phyloP scores from a whole-genome alignment of 1,140 invertebrate genomes.

The Drosophila mayri region DNA sequence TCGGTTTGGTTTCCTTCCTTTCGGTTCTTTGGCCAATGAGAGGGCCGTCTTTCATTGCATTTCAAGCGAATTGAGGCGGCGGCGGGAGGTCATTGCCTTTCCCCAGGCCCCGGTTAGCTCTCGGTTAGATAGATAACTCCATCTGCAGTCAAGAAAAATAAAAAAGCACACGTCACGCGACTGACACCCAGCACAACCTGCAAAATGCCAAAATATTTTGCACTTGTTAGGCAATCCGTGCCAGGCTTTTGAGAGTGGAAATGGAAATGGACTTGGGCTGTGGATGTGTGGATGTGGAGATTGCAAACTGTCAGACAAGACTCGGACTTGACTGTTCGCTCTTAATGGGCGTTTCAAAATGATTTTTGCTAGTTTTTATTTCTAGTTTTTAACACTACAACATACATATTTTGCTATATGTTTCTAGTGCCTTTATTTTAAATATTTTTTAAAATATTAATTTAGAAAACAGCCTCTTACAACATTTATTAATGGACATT shows the following conservation, averaged over 20 bases:
- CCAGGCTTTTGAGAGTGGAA: constrained; percentile 14
- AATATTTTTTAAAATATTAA: no score
- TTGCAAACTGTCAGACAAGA: constrained; percentile 14
- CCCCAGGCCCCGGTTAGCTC: not conserved
- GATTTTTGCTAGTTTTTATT: not conserved
- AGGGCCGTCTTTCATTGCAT: constrained; percentile 39
- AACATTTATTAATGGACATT: no score
- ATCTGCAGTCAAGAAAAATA: constrained; percentile 14
- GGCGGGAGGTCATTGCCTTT: constrained; percentile 25
- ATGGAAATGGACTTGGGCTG: constrained; percentile 12
- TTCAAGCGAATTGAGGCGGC: constrained; percentile 30
- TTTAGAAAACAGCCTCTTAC: no score
- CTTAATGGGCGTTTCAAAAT: constrained; percentile 11
- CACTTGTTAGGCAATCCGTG: constrained; percentile 37
- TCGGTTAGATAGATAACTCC: constrained; percentile 26
- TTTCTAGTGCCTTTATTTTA: no score
- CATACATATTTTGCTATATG: not conserved
- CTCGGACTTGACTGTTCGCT: constrained; percentile 1
- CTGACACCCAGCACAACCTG: constrained; percentile 32
- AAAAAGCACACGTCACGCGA: constrained; percentile 36
- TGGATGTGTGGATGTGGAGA: not conserved
- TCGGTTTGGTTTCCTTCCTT: constrained; percentile 6
- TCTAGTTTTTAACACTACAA: not conserved
- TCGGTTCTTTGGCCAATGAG: constrained; percentile 30
- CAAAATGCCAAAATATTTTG: constrained; percentile 48